phyloP scores from a whole-genome alignment of 2,113 vertebrate species.

The Xenopus laevis region DNA sequence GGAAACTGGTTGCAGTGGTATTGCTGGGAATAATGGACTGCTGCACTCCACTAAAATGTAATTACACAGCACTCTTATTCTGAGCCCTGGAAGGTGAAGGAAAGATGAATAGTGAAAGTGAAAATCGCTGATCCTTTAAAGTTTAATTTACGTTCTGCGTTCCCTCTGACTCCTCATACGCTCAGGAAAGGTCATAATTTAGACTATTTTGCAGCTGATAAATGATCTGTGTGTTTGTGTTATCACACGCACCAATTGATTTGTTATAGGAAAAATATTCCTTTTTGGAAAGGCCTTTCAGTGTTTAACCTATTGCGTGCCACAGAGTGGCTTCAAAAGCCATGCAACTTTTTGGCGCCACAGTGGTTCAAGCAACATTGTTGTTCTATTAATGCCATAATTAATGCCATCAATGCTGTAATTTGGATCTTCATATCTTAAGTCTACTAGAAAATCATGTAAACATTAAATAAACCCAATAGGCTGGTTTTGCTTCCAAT shows the following conservation, averaged over 20 bases:
- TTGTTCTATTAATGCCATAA: too few species aligned
- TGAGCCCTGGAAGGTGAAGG: conserved; percentile 87
- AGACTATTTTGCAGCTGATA: conserved; percentile 96
- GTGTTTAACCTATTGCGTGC: conserved; percentile 45
- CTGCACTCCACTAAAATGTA: conserved; percentile 93
- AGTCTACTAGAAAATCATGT: too few species aligned
- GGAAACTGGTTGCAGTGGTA: conserved; percentile 85
- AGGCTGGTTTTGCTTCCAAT: too few species aligned
- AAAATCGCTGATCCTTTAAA: conserved; percentile 97
- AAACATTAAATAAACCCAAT: too few species aligned
- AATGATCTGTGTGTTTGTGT: conserved; percentile 95
- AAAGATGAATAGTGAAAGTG: conserved; percentile 97
- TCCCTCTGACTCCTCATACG: conserved; percentile 85
- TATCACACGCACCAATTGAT: conserved; percentile 84
- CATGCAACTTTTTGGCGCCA: too few species aligned
- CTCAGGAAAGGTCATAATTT: conserved; percentile 97
- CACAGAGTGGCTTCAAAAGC: background rate
- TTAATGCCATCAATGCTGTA: too few species aligned
- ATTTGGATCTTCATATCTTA: too few species aligned
- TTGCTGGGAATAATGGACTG: conserved; percentile 92
- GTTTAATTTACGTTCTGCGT: conserved; percentile 96
- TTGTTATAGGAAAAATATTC: conserved; percentile 84
- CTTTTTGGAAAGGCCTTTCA: conserved; percentile 78
- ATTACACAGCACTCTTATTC: conserved; percentile 96
- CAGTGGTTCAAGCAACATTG: too few species aligned